Percentiles rank a stretch among this genome's conserved stretches.
These are phyloP conservation scores for Petrocephalus zakoni DNA, from an alignment of 2,113 vertebrate species.

Conservation along the genomic window DNA sequence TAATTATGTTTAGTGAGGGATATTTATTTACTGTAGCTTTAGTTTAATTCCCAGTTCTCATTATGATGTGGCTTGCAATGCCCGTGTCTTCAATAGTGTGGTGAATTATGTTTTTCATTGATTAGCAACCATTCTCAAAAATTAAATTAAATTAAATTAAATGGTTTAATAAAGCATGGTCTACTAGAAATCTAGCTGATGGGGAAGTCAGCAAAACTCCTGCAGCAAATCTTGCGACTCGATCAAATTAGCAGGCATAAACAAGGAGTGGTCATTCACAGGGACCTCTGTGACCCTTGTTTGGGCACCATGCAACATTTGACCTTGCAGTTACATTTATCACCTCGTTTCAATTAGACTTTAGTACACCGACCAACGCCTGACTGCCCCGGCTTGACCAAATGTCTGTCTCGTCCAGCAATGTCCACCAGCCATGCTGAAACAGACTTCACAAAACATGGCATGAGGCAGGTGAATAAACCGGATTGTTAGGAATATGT, in stretches of 20 bases:
- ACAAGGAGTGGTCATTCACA: constrained; percentile 62
- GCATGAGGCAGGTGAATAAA: not conserved
- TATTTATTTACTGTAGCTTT: constrained; percentile 38
- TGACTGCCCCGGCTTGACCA: constrained; percentile 47
- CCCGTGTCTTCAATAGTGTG: constrained; percentile 57
- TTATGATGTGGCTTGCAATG: constrained; percentile 57
- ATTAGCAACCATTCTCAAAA: constrained; percentile 68
- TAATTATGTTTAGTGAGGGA: not conserved
- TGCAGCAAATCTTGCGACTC: constrained; percentile 64
- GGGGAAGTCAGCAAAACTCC: constrained; percentile 53
- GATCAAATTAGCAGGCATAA: constrained; percentile 69
- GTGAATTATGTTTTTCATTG: constrained; percentile 63
- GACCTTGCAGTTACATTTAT: constrained; percentile 71
- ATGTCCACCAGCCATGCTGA: constrained; percentile 21
- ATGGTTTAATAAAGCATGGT: constrained; percentile 67
- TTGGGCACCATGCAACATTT: constrained; percentile 67
- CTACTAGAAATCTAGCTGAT: constrained; percentile 46
- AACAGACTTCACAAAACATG: not conserved
- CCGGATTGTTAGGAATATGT: too few relatives aligned
- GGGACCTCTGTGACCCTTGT: constrained; percentile 63
- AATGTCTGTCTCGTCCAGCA: constrained; percentile 33
- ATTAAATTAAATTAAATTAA: constrained; percentile 63
- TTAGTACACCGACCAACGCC: constrained; percentile 48
- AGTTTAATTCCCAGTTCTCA: constrained; percentile 41
- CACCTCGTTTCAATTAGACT: constrained; percentile 79